A percentile compares a stretch with the other conserved stretches of the same genome.
phyloP scores from a whole-genome alignment of 1,140 invertebrate genomes.

The Muscidifurax raptorellus region DNA sequence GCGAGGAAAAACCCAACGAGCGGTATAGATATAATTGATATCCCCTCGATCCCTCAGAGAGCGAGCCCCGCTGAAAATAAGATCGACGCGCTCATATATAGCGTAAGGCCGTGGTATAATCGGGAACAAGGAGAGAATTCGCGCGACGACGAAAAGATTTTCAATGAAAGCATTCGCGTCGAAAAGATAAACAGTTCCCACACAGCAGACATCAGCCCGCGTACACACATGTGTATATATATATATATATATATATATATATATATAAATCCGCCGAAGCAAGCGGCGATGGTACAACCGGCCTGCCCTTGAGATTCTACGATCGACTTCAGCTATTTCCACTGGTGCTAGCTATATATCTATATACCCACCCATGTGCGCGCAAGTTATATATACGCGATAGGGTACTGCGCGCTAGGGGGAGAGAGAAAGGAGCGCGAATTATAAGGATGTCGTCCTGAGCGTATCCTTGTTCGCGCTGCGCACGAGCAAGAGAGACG shows the following conservation, averaged over 20 bases:
- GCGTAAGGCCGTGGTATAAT: not conserved
- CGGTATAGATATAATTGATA: too few relatives aligned
- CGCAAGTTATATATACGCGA: too few relatives aligned
- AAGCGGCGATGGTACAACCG: constrained; percentile 16
- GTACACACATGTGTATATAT: not conserved
- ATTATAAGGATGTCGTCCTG: constrained; percentile 15
- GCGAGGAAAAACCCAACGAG: too few relatives aligned
- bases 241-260: too few relatives aligned
- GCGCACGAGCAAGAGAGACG: too few relatives aligned
- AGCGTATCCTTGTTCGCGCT: not conserved
- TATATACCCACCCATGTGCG: too few relatives aligned
- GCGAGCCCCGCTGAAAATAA: not conserved
- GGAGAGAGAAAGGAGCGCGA: constrained; percentile 6
- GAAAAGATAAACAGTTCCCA: constrained; percentile 21
- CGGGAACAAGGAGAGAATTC: constrained; percentile 5
- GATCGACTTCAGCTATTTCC: constrained; percentile 42
- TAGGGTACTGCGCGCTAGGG: too few relatives aligned
- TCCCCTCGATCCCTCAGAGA: not conserved
- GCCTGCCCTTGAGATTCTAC: constrained; percentile 49
- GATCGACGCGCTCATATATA: not conserved
- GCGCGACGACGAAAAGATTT: not conserved
- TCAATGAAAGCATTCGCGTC: not conserved
- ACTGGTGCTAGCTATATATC: not conserved
- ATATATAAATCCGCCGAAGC: not conserved
- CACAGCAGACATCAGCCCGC: too few relatives aligned